These are phyloP conservation scores for Eptatretus atami DNA, from an alignment of 2,797 vertebrate genomes.

Conservation along the genomic window DNA sequence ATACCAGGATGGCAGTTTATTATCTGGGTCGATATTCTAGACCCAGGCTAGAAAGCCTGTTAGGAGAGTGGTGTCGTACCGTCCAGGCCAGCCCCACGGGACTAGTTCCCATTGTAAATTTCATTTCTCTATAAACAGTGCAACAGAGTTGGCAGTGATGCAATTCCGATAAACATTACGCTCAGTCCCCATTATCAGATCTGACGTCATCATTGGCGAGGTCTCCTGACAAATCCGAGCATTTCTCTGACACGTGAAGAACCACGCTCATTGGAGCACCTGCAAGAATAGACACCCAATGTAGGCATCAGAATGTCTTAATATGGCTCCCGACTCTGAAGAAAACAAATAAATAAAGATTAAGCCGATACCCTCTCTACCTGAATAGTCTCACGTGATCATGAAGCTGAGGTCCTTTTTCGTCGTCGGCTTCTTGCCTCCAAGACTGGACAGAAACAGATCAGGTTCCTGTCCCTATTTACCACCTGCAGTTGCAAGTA, in stretches of 20 bases:
- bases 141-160: no score
- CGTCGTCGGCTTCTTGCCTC: constrained; percentile 53
- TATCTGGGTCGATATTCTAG: no score
- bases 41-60: no score
- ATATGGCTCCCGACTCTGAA: neutral
- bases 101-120: no score
- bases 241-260: constrained; percentile 91
- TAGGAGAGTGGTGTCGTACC: no score
- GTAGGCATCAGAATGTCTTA: neutral
- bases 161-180: constrained; percentile 14
- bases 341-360: neutral
- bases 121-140: no score
- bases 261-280: constrained; percentile 96
- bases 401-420: constrained; percentile 72
- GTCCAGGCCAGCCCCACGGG: no score
- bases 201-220: constrained; percentile 88
- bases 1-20: no score
- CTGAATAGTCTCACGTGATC: constrained; percentile 70
- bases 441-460: constrained; percentile 95
- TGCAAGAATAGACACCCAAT: constrained; percentile 11
- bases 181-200: constrained; percentile 77
- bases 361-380: constrained; percentile 13
- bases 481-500: constrained; percentile 29
- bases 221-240: constrained; percentile 89
- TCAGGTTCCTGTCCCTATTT: constrained; percentile 74